A percentile compares a stretch with the other conserved stretches of the same genome.
phyloP scores from a whole-genome alignment of 2,113 vertebrate genomes.

The Opisthocomus hoazin region DNA sequence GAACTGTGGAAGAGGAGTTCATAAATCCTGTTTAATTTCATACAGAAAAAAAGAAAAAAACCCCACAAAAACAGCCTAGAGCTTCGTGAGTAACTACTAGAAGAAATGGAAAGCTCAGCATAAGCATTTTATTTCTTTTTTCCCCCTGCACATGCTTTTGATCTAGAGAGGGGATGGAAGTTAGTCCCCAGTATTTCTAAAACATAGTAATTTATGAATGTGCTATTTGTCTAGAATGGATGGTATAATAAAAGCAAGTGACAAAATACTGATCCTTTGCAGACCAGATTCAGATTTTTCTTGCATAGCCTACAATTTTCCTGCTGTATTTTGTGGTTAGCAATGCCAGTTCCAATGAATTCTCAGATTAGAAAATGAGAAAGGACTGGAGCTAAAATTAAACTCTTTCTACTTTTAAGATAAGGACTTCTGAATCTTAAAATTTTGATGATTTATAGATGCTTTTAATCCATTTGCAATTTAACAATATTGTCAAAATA shows the following conservation, averaged over 20 bases:
- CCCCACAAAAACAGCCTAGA: neutral
- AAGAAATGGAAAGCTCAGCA: neutral
- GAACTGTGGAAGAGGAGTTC: neutral
- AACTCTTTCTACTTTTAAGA: neutral
- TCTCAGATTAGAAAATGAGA: neutral
- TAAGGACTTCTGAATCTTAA: neutral
- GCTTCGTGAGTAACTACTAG: neutral
- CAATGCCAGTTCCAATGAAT: neutral
- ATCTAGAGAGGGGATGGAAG: neutral
- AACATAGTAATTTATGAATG: conserved; percentile 11
- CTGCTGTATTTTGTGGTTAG: neutral
- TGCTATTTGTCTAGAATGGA: neutral
- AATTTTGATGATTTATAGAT: neutral
- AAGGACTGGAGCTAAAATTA: neutral
- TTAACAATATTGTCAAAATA: neutral
- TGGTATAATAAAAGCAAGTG: conserved; percentile 22
- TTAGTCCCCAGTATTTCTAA: neutral
- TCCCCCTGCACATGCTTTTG: neutral
- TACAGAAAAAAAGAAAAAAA: neutral
- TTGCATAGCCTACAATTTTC: neutral
- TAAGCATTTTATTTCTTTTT: neutral
- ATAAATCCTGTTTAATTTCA: neutral
- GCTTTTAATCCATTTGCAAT: neutral
- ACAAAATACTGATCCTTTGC: neutral
- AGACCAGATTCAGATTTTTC: conserved; percentile 2